Evolutionary conservation across 2,113 vertebrate species (phyloP), one percentile per base, ranked within the genome.

Genomic region (Garra rufa): DNA sequence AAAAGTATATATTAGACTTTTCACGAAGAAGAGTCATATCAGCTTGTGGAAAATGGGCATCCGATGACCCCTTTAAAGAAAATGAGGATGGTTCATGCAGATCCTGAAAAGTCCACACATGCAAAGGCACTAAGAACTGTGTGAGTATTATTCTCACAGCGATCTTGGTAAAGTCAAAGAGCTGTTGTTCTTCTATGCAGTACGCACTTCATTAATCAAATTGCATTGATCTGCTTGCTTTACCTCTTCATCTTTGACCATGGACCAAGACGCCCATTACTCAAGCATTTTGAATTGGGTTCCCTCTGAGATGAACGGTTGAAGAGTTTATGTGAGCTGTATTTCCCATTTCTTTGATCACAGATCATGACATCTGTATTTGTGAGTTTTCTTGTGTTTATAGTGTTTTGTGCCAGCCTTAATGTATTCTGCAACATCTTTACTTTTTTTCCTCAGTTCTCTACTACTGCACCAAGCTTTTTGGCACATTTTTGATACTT

Each of bases 401-500:
- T 63, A 38, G 77, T 65, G 41, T 46, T 79, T 63, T 79, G 76
- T 79, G 24, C 41, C 77, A 65, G 77, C 41, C 77, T 79, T 79
- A 46, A 63, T 46, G 41, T 80, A 30, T 80, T 65, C 48, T 76
- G 19, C 30, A 76, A 76, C 19, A 76, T 14, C 24, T 76, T 55
- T 55, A 7, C 3, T 3, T 76, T 76, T 55, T 9, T 21, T 26
- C 13, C 55, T 13, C 8, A 26, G 4, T 46, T 26, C n/a, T 73
- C n/a, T 21, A 76, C 6, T 38, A 76, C 3, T 26, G 55, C 55
- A 43, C n/a, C n/a, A 61, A 17, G 6, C 43, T 26, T 63, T 43
- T 79, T 44, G 38, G 38, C n/a, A 43, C 34, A 43, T 74, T 43
- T 26, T 61, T 43, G 34, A 61, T 26, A 78, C n/a, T 44, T 21